Evolutionary conservation across 2,888 invertebrate species (phyloP).

Genomic region (Drosophila vallismaia): DNA sequence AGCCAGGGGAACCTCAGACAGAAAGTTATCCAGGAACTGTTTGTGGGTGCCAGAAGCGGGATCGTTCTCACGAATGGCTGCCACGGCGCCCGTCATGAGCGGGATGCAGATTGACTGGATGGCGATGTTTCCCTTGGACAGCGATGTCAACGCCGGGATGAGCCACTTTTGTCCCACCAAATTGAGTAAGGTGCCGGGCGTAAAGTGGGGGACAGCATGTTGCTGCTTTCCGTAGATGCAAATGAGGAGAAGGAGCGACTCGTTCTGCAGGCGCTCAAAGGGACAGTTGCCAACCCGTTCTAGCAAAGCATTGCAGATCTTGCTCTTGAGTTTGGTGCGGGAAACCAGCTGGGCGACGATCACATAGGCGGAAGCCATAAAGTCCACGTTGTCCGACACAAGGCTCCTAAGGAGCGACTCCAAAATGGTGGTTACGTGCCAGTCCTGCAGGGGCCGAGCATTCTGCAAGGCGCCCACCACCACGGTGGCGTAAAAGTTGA

Average conservation of each 20-base stretch:
- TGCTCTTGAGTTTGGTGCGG: constrained; percentile 86
- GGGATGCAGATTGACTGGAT: constrained; percentile 86
- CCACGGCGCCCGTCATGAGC: constrained; percentile 85
- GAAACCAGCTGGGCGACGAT: constrained; percentile 89
- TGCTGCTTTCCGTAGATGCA: constrained; percentile 89
- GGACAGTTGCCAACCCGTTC: constrained; percentile 86
- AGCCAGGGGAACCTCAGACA: constrained; percentile 87
- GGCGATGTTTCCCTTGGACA: constrained; percentile 86
- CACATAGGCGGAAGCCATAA: constrained; percentile 89
- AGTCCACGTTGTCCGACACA: constrained; percentile 88
- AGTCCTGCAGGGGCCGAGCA: constrained; percentile 85
- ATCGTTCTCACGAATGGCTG: constrained; percentile 85
- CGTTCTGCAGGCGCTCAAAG: constrained; percentile 85
- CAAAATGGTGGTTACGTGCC: constrained; percentile 88
- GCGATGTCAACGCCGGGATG: constrained; percentile 84
- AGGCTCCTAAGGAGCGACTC: constrained; percentile 90
- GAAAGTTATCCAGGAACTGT: constrained; percentile 85
- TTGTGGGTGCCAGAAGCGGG: constrained; percentile 85
- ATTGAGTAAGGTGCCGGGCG: constrained; percentile 85
- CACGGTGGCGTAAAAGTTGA: constrained; percentile 92
- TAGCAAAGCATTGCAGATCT: constrained; percentile 86
- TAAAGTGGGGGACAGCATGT: constrained; percentile 84
- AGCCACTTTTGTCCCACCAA: constrained; percentile 85
- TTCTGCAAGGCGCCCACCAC: constrained; percentile 89
- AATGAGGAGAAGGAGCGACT: constrained; percentile 88